phyloP scores from a whole-genome alignment of 2,888 invertebrate species.

The Eucera pruinosa region DNA sequence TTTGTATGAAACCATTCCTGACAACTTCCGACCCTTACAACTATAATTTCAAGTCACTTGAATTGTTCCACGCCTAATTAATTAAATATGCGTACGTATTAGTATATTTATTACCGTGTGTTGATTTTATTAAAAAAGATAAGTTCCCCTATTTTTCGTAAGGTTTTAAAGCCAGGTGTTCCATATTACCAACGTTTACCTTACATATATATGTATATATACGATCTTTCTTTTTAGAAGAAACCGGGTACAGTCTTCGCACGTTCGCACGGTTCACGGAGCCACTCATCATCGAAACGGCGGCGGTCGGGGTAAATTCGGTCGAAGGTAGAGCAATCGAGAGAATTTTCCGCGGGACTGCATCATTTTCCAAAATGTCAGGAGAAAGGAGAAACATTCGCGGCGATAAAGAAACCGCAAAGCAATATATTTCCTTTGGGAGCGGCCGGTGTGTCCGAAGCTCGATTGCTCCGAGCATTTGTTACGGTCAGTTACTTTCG shows the following conservation, averaged over 20 bases:
- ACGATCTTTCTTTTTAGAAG: too few relatives aligned
- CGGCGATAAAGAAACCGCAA: conserved; percentile 58
- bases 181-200: too few relatives aligned
- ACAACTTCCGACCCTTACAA: too few relatives aligned
- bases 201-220: too few relatives aligned
- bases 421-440: conserved; percentile 63
- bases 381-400: conserved; percentile 43
- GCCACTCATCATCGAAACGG: conserved; percentile 7
- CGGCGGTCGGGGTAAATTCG: not conserved
- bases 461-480: conserved; percentile 56
- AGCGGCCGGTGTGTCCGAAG: conserved; percentile 33
- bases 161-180: too few relatives aligned
- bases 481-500: conserved; percentile 60
- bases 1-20: too few relatives aligned
- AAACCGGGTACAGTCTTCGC: not conserved
- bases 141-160: too few relatives aligned
- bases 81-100: too few relatives aligned
- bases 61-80: too few relatives aligned
- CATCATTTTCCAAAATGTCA: conserved; percentile 49
- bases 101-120: too few relatives aligned
- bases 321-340: conserved; percentile 31
- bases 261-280: not conserved
- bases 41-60: too few relatives aligned
- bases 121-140: too few relatives aligned
- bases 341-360: conserved; percentile 43